These are phyloP conservation scores for Tokudaia tokunoshimensis DNA, from an alignment of 2,797 vertebrate species.

Conservation along the genomic window DNA sequence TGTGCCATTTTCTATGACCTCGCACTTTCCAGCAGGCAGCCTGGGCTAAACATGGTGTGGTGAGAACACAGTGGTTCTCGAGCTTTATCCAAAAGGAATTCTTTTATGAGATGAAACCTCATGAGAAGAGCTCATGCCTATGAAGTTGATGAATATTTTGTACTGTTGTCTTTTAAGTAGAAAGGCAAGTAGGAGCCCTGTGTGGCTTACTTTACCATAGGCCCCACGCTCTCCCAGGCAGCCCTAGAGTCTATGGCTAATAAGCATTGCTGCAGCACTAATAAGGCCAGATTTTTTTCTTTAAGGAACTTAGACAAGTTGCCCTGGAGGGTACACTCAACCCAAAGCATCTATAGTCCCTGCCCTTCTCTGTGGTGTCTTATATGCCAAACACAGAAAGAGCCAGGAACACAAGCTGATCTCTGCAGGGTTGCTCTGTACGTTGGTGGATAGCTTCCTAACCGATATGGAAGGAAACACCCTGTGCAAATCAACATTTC, in stretches of 20 bases:
- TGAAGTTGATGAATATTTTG: background rate
- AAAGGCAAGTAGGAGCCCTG: background rate
- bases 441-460: rapidly evolving
- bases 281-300: background rate
- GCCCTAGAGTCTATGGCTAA: background rate
- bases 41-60: background rate
- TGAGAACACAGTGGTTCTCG: background rate
- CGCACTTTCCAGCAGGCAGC: background rate
- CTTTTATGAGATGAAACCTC: background rate
- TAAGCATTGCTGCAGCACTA: background rate
- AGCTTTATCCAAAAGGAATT: background rate
- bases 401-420: background rate
- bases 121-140: background rate
- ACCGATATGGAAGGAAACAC: background rate
- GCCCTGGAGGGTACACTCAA: background rate
- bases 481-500: background rate
- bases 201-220: background rate
- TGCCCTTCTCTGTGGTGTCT: background rate
- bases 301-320: background rate
- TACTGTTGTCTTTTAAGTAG: background rate
- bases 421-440: background rate
- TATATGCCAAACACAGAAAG: background rate
- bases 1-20: rapidly evolving
- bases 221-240: background rate
- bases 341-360: background rate